Base-by-base conservation (phyloP, 2,797 vertebrate genomes). In the Heterohyrax brucei region DNA sequence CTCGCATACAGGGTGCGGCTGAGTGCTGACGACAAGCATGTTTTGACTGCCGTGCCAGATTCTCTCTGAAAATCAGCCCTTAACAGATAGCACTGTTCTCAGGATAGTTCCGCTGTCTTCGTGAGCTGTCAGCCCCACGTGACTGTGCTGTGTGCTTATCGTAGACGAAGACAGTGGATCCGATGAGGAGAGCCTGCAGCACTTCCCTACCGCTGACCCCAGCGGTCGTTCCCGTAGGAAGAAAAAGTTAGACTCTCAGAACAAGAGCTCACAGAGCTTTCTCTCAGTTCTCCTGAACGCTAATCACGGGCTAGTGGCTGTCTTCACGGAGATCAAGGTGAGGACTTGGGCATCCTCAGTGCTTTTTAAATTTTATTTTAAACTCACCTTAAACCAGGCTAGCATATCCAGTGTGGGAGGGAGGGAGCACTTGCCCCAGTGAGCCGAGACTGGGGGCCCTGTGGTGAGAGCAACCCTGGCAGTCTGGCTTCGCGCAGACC, bases 141-240 rank as follows among this genome's bases (percentile, higher is more conserved):
- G 66, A 89, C 72, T 91, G 33, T 88, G 53, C 21, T 92, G 44
- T 94, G 95, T 94, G 91, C 97, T n/a, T 96, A 56, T 97, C 39
- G 14, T 97, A 99, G 99, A 99, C 96, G 99, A 99, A 66, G 99
- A 99, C 88, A 99, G 99, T 93, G 99, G 99, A 39, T 99, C 99
- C 46, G 99, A 99, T 91, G 99, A 99, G 89, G 99, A 99, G 97
- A 99, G 98, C 76, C 95, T 99, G 95, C 99, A 99, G 46, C 99
- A 99, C 96, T 99, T 99, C 97, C 99, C 98, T 39, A 98, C 99
- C 44, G 98, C 99, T 44, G 99, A 99, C 95, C 97, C 99, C 39
- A 99, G 99, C 97, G 99, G 98, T 96, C 99, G 99, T 86, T 99
- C 99, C 46, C 99, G 99, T 46, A 99, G 99, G 98, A 99, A 99